phyloP scores from a whole-genome alignment of 2,797 vertebrate species.

The Sebastes iracundus region DNA sequence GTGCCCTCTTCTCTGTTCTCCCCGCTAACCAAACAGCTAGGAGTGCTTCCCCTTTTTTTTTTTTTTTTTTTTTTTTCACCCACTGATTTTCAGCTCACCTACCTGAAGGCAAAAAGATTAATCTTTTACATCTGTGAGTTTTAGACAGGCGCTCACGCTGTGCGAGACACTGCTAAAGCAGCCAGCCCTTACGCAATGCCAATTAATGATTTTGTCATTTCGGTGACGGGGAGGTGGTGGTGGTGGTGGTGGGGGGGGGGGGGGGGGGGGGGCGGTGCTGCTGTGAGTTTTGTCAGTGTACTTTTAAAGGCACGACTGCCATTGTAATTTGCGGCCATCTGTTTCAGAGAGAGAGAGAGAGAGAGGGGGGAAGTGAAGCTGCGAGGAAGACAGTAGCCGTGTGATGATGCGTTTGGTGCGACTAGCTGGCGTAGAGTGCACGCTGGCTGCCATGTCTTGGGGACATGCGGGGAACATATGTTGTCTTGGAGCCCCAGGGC shows the following conservation, averaged over 20 bases:
- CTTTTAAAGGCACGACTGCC: slow-evolving; percentile 84
- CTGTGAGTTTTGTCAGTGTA: slow-evolving; percentile 85
- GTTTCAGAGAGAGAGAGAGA: slow-evolving; percentile 73
- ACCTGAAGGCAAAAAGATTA: slow-evolving; percentile 89
- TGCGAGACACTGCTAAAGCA: slow-evolving; percentile 86
- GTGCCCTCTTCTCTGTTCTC: slow-evolving; percentile 72
- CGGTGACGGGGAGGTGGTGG: slow-evolving; percentile 74
- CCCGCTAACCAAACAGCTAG: slow-evolving; percentile 80
- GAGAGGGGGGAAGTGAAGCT: slow-evolving; percentile 69
- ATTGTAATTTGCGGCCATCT: slow-evolving; percentile 94
- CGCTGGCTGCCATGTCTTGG: slow-evolving; percentile 89
- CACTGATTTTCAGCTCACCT: slow-evolving; percentile 86
- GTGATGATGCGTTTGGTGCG: slow-evolving; percentile 70
- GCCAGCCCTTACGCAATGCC: slow-evolving; percentile 87
- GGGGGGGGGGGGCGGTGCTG: not conserved
- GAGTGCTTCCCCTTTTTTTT: slow-evolving; percentile 49
- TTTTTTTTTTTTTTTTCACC: slow-evolving; percentile 29
- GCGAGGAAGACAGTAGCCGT: slow-evolving; percentile 59
- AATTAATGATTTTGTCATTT: slow-evolving; percentile 97
- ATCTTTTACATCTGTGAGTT: slow-evolving; percentile 87
- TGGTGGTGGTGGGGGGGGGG: too few relatives aligned
- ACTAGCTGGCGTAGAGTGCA: slow-evolving; percentile 81
- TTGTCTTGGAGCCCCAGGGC: slow-evolving; percentile 95
- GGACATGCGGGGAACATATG: slow-evolving; percentile 98
- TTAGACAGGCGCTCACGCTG: slow-evolving; percentile 89